Percentiles rank a stretch among this genome's conserved stretches.
phyloP scores from a whole-genome alignment of 2,888 invertebrate species.

The Cheiracanthium punctorium region DNA sequence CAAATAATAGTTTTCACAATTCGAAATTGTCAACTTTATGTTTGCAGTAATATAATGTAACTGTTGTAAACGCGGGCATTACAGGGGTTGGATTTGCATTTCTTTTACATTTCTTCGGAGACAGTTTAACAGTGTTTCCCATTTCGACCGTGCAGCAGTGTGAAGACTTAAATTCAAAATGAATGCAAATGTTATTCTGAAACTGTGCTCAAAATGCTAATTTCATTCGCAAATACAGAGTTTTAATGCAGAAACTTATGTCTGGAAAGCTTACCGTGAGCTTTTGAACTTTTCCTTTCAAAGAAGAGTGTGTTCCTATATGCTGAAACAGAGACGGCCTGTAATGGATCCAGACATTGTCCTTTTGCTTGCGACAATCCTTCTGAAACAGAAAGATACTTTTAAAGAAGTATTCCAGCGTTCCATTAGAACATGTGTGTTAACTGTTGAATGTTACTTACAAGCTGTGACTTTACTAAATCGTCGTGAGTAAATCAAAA shows the following conservation, averaged over 20 bases:
- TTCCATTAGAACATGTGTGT: not conserved
- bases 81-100: too few species aligned
- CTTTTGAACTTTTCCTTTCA: slow-evolving; percentile 96
- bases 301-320: slow-evolving; percentile 94
- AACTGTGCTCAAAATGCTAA: not conserved
- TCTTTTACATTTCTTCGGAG: too few species aligned
- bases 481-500: too few species aligned
- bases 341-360: slow-evolving; percentile 87
- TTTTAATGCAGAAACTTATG: not conserved
- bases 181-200: not conserved
- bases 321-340: slow-evolving; percentile 96
- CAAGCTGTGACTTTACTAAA: too few species aligned
- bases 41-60: too few species aligned
- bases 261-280: slow-evolving; percentile 82
- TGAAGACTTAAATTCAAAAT: too few species aligned
- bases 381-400: slow-evolving; percentile 79
- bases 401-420: not conserved
- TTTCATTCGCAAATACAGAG: not conserved
- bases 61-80: too few species aligned
- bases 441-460: too few species aligned
- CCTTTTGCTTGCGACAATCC: slow-evolving; percentile 86
- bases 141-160: too few species aligned
- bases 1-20: too few species aligned
- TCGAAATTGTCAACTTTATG: too few species aligned
- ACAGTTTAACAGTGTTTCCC: too few species aligned